Conservation (phyloP, 2,888 invertebrate genomes). For the Lasioglossum figueresi region DNA sequence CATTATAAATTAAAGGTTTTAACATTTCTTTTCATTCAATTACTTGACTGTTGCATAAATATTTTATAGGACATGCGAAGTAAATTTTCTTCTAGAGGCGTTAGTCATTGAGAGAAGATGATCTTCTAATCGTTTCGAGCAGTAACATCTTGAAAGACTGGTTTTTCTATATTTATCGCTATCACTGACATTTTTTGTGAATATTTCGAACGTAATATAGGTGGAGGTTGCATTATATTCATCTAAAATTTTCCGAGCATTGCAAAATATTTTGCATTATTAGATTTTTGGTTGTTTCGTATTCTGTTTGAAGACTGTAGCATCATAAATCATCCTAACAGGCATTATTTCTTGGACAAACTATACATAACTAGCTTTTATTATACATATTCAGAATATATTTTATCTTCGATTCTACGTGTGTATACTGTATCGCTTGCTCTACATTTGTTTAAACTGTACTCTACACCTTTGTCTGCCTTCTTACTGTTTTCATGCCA, state of each 20-base stretch:
- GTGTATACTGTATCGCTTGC: conserved; percentile 68
- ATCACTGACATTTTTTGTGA: neutral
- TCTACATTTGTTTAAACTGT: conserved; percentile 65
- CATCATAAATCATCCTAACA: conserved; percentile 24
- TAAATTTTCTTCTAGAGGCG: neutral
- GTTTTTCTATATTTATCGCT: conserved; percentile 6
- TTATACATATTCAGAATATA: conserved; percentile 53
- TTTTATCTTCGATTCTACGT: conserved; percentile 52
- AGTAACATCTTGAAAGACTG: conserved; percentile 23
- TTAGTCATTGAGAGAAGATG: neutral
- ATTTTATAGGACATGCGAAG: neutral
- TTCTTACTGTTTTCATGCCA: conserved; percentile 49
- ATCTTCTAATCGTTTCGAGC: conserved; percentile 17
- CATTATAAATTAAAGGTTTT: neutral
- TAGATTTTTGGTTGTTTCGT: neutral
- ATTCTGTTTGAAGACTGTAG: neutral
- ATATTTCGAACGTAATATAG: conserved; percentile 2
- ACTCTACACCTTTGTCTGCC: conserved; percentile 55
- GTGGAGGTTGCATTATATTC: conserved; percentile 3
- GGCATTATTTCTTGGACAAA: conserved; percentile 46
- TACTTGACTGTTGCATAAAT: neutral
- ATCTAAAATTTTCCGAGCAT: neutral
- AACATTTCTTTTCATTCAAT: neutral
- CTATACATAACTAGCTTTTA: conserved; percentile 49
- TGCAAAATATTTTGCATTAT: neutral